These are phyloP conservation scores for Ellobius talpinus DNA, from an alignment of 2,113 vertebrate genomes.

Conservation along the genomic window DNA sequence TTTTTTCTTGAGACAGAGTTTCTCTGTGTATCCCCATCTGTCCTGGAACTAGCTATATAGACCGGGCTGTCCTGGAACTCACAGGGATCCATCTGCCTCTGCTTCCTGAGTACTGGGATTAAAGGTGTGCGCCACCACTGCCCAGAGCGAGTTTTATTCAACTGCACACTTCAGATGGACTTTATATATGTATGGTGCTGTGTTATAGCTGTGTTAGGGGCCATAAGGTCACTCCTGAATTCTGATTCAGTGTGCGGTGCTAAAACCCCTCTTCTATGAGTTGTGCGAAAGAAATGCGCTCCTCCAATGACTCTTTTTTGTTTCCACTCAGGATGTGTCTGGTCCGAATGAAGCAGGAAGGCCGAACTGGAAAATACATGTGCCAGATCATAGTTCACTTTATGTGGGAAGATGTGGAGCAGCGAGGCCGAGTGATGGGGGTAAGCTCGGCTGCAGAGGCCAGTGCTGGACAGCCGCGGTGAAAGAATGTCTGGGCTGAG, in stretches of 20 bases:
- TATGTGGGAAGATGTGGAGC: constrained; percentile 99
- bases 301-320: constrained; percentile 46
- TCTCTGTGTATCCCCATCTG: background rate
- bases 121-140: background rate
- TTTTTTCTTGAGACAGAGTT: background rate
- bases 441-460: constrained; percentile 86
- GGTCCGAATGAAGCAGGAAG: constrained; percentile 98
- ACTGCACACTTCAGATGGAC: background rate
- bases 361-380: constrained; percentile 97
- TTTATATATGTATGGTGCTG: background rate
- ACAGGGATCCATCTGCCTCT: background rate
- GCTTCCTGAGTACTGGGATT: background rate
- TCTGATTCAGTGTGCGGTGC: background rate
- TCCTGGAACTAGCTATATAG: background rate
- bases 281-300: constrained; percentile 26
- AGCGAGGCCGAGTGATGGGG: constrained; percentile 98
- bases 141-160: background rate
- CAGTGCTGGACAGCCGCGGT: background rate
- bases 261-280: constrained; percentile 42
- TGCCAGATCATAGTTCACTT: constrained; percentile 97
- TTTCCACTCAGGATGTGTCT: constrained; percentile 94
- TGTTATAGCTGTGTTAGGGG: background rate
- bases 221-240: background rate
- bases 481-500: background rate
- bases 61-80: background rate